Evolutionary conservation across 2,113 vertebrate species (phyloP), one percentile per base, ranked within the genome.

Genomic region (Heterocephalus glaber): DNA sequence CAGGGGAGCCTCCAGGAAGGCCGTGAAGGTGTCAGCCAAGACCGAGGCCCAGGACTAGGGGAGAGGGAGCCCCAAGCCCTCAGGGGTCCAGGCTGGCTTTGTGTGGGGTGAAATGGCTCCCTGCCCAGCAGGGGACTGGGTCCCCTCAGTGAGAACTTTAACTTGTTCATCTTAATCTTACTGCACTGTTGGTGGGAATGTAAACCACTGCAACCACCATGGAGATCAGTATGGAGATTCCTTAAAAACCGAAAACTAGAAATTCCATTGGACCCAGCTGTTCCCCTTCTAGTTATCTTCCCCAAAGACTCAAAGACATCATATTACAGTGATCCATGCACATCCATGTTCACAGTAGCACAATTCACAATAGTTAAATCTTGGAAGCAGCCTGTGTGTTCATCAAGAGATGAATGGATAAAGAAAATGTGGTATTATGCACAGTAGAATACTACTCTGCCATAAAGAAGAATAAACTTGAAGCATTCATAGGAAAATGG

Each of bases 91-190:
- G 4, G 6, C 17, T 28, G 19, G 9, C 22, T 61, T 17, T 7
- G 0, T 2, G 3, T 11, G 4, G 24, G 26, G 41, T 7, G 47
- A 35, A 9, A 24, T 13, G 30, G 24, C 24, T 6, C 30, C 9
- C 2, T 3, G 3, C 14, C 3, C 1, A 3, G 9, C 24, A 9
- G 1, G 8, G 20, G 26, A 7, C 12, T 2, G 44, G 6, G 4
- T 38, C 4, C 2, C 60, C 28, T 1, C 12, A 2, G 12, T 16
- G 22, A 22, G n/a, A 70, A n/a, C 44, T 41, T 33, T 11, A 61
- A 17, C 1, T 5, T 7, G 33, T 35, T 24, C 26, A 5, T 35
- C 30, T 26, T 20, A 66, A 5, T 35, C 30, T 26, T 20, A 66
- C 22, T 47, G 72, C 4, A 6, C 44, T 14, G 26, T 76, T 44